Base-by-base conservation (phyloP, 2,888 invertebrate genomes). In the Frankliniella fusca region DNA sequence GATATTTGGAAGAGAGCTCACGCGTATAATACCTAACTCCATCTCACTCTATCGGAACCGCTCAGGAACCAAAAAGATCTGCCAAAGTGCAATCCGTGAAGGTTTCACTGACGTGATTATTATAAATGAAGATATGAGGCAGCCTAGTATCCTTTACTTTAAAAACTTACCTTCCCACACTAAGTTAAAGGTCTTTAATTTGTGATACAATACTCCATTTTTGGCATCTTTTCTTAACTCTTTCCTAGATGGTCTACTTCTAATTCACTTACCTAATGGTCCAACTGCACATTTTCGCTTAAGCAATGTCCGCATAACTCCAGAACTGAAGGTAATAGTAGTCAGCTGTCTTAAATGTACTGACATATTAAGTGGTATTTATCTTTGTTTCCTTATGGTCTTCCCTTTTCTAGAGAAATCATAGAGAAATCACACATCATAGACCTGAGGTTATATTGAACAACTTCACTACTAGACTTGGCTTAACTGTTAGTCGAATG, bases 271-370 rank as follows among this genome's bases (percentile, higher is more conserved):
- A 83, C 99, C 99, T 0, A 93, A 96, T 85, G 99, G 99, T 0
- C 99, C 99, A 0, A 99, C 99, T 0, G 97, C 98, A 23, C 95
- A 97, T 88, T 99, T 99, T 88, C 94, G 96, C 87, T 88, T 99
- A 28, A 96, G 96, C 85, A 98, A 95, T 88, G 95, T 98, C 0
- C 95, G 94, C 87, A 93, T 97, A 81, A 96, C 97, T 0, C 93
- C 95, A 38, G 96, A 97, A 86, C 90, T 98, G 80, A 93, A 93
- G 87, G 89, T 89, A 84, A 84, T 82, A 83, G 48, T 38, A 50
- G 70, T 49, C 48, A 38, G 18, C 15, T 18, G 54, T 18, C 38
- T 82, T 23, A n/a, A 38, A 61, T 81, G 23, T 38, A n/a, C 27
- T 38, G 12, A 82, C 5, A 15, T 15, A 54, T 82, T 3, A 23